Evolutionary conservation across 2,888 invertebrate species (phyloP).

Genomic region (Chelonus formosanus): DNA sequence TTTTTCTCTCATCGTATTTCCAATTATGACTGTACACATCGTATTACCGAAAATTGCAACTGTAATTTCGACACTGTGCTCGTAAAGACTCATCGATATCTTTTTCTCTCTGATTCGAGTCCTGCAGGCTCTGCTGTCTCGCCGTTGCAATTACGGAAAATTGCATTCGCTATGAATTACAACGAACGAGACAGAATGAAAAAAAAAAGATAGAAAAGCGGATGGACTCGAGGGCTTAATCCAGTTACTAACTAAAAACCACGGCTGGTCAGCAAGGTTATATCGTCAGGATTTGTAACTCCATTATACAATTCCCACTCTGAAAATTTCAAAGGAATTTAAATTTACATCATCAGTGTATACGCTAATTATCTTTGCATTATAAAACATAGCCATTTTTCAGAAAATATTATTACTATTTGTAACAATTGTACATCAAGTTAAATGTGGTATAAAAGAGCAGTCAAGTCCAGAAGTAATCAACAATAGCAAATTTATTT

Average conservation of each 20-base stretch:
- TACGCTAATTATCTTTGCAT: too few relatives aligned
- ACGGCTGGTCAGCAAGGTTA: constrained; percentile 56
- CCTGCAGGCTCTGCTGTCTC: constrained; percentile 35
- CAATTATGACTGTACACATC: constrained; percentile 5
- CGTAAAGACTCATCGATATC: constrained; percentile 46
- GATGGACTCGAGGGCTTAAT: constrained; percentile 51
- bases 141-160: constrained; percentile 57
- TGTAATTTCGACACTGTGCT: constrained; percentile 42
- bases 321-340: background rate
- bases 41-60: constrained; percentile 45
- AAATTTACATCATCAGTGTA: background rate
- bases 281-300: constrained; percentile 40
- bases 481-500: too few relatives aligned
- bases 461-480: too few relatives aligned
- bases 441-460: too few relatives aligned
- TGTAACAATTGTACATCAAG: too few relatives aligned
- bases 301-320: background rate
- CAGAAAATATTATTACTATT: too few relatives aligned
- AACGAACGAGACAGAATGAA: constrained; percentile 43
- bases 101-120: constrained; percentile 18
- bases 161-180: constrained; percentile 57
- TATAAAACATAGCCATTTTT: too few relatives aligned
- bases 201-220: constrained; percentile 29
- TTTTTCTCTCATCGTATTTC: background rate
- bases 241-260: constrained; percentile 62